Conservation (phyloP, 2,113 vertebrate species). For the Capreolus pygargus region DNA sequence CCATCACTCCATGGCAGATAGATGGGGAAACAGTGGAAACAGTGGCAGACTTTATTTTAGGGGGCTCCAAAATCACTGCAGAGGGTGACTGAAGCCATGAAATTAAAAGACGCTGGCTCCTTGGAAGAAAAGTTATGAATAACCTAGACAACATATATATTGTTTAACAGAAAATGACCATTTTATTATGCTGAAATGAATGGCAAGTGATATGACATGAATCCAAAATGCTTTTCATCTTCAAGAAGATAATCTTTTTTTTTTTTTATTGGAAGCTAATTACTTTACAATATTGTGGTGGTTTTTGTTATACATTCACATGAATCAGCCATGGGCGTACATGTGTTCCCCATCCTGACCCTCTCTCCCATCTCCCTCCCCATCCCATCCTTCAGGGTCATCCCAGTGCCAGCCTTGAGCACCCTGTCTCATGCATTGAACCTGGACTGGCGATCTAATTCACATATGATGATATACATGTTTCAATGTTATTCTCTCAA, state of each 20-base stretch:
- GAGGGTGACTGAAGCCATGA: not conserved
- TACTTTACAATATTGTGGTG: not conserved
- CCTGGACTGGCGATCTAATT: not conserved
- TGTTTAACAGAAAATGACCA: constrained; percentile 55
- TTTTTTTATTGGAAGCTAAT: not conserved
- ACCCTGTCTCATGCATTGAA: not conserved
- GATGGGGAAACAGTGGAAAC: not conserved
- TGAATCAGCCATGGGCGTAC: not conserved
- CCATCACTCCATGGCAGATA: not conserved
- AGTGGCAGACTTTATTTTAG: not conserved
- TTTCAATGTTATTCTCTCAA: not conserved
- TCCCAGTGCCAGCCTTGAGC: not conserved
- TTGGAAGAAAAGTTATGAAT: not conserved
- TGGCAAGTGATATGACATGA: constrained; percentile 37
- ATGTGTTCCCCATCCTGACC: not conserved
- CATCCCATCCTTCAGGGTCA: not conserved
- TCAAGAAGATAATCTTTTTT: constrained; percentile 27
- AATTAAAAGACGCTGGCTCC: not conserved
- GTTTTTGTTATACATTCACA: not conserved
- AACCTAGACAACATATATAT: not conserved
- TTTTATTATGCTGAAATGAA: constrained; percentile 52
- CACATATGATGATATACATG: not conserved
- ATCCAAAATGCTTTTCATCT: constrained; percentile 35
- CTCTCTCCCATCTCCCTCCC: not conserved
- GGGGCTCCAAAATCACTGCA: not conserved